Conservation (phyloP, 2,797 vertebrate species). For the Mormyrus proboscirostris region DNA sequence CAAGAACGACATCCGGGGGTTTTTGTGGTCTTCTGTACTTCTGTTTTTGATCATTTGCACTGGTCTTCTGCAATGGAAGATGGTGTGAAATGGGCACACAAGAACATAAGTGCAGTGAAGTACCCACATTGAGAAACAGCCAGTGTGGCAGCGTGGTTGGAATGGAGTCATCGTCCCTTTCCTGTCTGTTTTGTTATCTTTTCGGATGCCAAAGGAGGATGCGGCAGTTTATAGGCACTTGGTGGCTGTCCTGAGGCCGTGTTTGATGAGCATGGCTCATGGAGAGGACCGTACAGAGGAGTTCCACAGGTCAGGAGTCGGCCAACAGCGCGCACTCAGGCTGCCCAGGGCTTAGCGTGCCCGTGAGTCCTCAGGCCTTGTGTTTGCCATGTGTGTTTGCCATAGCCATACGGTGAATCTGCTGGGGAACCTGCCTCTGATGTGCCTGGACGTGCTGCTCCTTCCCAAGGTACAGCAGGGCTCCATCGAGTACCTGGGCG, state of each 20-base stretch:
- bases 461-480: slow-evolving; percentile 70
- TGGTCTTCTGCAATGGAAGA: neutral
- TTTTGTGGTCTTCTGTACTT: neutral
- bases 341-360: neutral
- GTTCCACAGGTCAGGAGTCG: slow-evolving; percentile 70
- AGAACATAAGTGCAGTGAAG: neutral
- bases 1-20: neutral
- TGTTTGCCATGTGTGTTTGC: neutral
- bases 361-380: neutral
- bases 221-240: slow-evolving; percentile 74
- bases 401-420: slow-evolving; percentile 81
- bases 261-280: slow-evolving; percentile 72
- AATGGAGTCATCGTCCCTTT: neutral
- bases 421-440: slow-evolving; percentile 79
- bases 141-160: neutral
- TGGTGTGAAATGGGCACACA: neutral
- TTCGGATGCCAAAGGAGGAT: slow-evolving; percentile 68
- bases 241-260: slow-evolving; percentile 80
- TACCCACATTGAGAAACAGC: neutral
- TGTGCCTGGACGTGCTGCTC: slow-evolving; percentile 79
- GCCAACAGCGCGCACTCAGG: neutral
- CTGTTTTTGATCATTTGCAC: neutral
- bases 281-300: slow-evolving; percentile 82
- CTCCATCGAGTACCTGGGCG: slow-evolving; percentile 81
- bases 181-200: neutral